Evolutionary conservation across 2,113 vertebrate genomes (phyloP).

Genomic region (Piaya cayana): DNA sequence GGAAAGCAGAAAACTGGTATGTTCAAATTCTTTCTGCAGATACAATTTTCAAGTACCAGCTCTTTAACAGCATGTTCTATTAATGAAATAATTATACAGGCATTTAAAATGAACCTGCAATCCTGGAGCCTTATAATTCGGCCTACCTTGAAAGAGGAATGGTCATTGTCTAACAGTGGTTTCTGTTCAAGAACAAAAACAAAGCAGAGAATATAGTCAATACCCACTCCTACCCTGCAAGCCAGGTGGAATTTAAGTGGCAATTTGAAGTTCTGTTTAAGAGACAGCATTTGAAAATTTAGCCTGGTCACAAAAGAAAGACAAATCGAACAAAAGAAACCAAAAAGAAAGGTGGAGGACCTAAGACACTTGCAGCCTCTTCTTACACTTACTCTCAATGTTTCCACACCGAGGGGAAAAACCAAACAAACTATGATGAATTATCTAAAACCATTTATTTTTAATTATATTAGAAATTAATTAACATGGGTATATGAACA

Average conservation of each 20-base stretch:
- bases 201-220: slow-evolving; percentile 71
- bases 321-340: neutral
- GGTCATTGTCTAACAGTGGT: slow-evolving; percentile 65
- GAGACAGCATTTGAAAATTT: slow-evolving; percentile 69
- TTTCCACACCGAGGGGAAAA: slow-evolving; percentile 42
- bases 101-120: slow-evolving; percentile 45
- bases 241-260: slow-evolving; percentile 59
- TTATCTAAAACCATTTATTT: slow-evolving; percentile 68
- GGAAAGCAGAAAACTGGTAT: neutral
- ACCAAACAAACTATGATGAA: slow-evolving; percentile 66
- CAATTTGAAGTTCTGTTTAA: slow-evolving; percentile 59
- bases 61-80: slow-evolving; percentile 58
- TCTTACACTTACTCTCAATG: neutral
- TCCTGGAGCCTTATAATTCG: slow-evolving; percentile 67
- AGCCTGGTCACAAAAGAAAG: slow-evolving; percentile 19
- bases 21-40: neutral
- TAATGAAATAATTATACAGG: slow-evolving; percentile 46
- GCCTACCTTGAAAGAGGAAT: slow-evolving; percentile 70
- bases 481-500: slow-evolving; percentile 55
- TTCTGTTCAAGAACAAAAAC: slow-evolving; percentile 68
- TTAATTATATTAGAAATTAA: slow-evolving; percentile 29
- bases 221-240: slow-evolving; percentile 63
- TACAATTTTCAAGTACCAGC: slow-evolving; percentile 69
- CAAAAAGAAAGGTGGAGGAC: neutral
- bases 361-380: neutral